Percentiles rank a stretch among this genome's conserved stretches.
Conservation (phyloP, 2,797 vertebrate species). For the Gallinago nigripennis region DNA sequence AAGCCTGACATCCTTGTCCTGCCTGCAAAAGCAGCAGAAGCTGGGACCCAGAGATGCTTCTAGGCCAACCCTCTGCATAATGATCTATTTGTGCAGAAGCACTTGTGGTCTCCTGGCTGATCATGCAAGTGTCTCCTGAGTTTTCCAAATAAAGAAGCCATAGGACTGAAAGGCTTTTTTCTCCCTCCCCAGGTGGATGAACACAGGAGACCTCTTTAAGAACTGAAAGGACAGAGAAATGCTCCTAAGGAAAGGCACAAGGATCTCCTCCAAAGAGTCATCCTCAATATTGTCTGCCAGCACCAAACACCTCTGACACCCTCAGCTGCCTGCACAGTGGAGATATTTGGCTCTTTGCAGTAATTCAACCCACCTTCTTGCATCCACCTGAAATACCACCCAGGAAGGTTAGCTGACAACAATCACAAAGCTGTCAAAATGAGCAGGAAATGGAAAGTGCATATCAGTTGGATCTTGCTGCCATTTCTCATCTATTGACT, state of each 20-base stretch:
- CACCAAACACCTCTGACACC: not conserved
- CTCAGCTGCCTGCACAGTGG: not conserved
- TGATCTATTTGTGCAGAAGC: not conserved
- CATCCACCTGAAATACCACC: not conserved
- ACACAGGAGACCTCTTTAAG: not conserved
- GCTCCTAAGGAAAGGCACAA: not conserved
- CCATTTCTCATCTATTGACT: not conserved
- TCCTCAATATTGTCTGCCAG: not conserved
- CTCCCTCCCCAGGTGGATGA: not conserved
- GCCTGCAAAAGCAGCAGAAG: not conserved
- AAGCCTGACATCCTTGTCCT: not conserved
- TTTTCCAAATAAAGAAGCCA: constrained; percentile 53
- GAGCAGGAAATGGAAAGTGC: not conserved
- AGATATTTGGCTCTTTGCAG: not conserved
- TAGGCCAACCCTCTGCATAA: not conserved
- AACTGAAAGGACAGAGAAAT: not conserved
- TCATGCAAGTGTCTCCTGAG: not conserved
- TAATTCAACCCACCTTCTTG: not conserved
- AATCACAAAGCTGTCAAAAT: not conserved
- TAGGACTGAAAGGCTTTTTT: constrained; percentile 43
- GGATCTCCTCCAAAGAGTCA: not conserved
- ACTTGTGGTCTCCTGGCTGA: not conserved
- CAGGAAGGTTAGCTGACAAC: not conserved
- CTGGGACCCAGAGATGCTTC: not conserved
- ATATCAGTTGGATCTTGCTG: not conserved